Conservation (phyloP, 2,113 vertebrate genomes). For the Microcebus jonahi region DNA sequence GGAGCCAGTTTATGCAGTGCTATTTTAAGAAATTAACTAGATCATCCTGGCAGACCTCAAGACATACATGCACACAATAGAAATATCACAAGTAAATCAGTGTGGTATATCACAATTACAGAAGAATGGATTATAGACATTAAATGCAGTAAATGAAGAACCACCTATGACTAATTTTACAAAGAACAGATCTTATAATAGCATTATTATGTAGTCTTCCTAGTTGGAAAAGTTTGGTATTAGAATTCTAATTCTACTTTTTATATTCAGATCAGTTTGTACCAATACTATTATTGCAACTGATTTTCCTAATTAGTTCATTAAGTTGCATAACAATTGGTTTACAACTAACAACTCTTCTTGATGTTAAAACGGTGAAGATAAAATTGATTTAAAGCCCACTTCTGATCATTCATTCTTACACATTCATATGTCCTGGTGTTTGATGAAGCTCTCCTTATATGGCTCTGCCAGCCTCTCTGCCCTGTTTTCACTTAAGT, state of each 20-base stretch:
- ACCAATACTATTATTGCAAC: conserved; percentile 87
- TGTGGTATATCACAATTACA: not conserved
- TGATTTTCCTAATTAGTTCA: conserved; percentile 91
- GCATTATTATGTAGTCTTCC: conserved; percentile 72
- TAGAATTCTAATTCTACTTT: conserved; percentile 87
- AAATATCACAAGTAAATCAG: not conserved
- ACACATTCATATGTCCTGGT: conserved; percentile 82
- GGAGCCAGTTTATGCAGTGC: not conserved
- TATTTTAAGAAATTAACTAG: conserved; percentile 45
- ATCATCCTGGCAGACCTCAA: not conserved
- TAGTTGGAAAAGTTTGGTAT: conserved; percentile 78
- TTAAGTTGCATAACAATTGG: conserved; percentile 91
- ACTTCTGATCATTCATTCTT: conserved; percentile 86
- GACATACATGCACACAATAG: not conserved
- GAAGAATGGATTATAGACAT: conserved; percentile 34
- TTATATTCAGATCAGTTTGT: conserved; percentile 89
- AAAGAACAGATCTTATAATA: conserved; percentile 69
- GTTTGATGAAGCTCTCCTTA: conserved; percentile 80
- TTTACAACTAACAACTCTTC: conserved; percentile 89
- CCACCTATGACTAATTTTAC: conserved; percentile 45
- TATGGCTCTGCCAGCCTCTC: conserved; percentile 47
- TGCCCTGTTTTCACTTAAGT: conserved; percentile 79
- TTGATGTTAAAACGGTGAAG: conserved; percentile 85
- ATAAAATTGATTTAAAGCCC: conserved; percentile 89
- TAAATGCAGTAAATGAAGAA: conserved; percentile 37